Conservation (phyloP, 2,113 vertebrate genomes). For the Corvus cornix region DNA sequence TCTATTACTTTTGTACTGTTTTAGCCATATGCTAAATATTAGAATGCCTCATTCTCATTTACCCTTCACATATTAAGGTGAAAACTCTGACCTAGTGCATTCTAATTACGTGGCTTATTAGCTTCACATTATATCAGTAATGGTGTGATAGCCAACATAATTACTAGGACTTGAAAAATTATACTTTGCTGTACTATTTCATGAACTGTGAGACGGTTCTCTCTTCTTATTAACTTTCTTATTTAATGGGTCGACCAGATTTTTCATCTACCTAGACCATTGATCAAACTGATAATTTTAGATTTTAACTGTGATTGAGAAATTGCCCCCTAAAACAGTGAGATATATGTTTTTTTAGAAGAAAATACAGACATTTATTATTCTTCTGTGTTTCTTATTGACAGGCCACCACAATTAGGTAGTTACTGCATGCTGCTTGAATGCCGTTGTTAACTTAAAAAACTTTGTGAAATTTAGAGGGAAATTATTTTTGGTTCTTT, state of each 20-base stretch:
- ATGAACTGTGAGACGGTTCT: conserved; percentile 53
- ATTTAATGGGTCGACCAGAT: conserved; percentile 36
- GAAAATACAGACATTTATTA: neutral
- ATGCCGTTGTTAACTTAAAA: neutral
- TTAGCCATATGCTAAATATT: conserved; percentile 58
- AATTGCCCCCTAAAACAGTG: neutral
- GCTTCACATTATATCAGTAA: conserved; percentile 75
- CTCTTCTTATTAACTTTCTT: conserved; percentile 46
- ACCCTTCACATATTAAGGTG: conserved; percentile 72
- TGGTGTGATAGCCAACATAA: conserved; percentile 69
- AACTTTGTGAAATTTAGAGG: neutral
- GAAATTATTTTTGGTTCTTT: neutral
- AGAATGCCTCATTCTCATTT: conserved; percentile 60
- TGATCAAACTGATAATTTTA: conserved; percentile 57
- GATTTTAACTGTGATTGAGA: neutral
- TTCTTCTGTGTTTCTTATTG: neutral
- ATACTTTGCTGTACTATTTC: conserved; percentile 65
- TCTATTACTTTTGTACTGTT: neutral
- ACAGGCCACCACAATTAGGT: neutral
- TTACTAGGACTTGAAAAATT: conserved; percentile 75
- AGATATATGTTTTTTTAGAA: neutral
- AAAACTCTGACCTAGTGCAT: conserved; percentile 75
- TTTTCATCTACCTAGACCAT: conserved; percentile 51
- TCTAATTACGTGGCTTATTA: conserved; percentile 82
- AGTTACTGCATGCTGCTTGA: neutral